Evolutionary conservation across 2,797 vertebrate genomes (phyloP).

Genomic region (Sylvia borin): DNA sequence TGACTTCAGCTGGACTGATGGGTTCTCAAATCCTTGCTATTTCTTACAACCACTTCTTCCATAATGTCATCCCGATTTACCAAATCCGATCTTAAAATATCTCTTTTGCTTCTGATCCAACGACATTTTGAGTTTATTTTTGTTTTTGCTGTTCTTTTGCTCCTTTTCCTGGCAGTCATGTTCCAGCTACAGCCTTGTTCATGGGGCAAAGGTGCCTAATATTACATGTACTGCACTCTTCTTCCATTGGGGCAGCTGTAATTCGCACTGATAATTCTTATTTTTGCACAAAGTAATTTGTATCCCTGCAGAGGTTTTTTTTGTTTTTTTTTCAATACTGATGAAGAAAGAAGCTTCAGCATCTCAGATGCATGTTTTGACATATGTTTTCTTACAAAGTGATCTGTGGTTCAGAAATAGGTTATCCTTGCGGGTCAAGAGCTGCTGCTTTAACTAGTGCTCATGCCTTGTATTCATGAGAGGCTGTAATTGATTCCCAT

Average conservation of each 20-base stretch:
- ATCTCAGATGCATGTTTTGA: conserved; percentile 21
- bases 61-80: neutral
- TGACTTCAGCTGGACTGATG: neutral
- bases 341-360: conserved; percentile 42
- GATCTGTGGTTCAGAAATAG: conserved; percentile 41
- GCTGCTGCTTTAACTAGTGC: conserved; percentile 22
- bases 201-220: neutral
- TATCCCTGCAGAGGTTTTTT: neutral
- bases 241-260: conserved; percentile 25
- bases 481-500: conserved; percentile 25
- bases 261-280: neutral
- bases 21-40: neutral
- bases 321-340: neutral
- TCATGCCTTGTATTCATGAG: conserved; percentile 45
- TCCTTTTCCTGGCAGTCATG: neutral
- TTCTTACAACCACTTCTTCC: neutral
- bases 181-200: neutral
- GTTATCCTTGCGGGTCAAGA: conserved; percentile 36
- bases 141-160: neutral
- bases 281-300: conserved; percentile 5
- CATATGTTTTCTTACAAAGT: conserved; percentile 8
- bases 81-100: neutral
- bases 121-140: neutral
- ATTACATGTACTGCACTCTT: neutral
- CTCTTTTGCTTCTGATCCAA: neutral